These are phyloP conservation scores for Ichneumoninae sp. DNA, from an alignment of 2,888 invertebrate species.

Conservation along the genomic window DNA sequence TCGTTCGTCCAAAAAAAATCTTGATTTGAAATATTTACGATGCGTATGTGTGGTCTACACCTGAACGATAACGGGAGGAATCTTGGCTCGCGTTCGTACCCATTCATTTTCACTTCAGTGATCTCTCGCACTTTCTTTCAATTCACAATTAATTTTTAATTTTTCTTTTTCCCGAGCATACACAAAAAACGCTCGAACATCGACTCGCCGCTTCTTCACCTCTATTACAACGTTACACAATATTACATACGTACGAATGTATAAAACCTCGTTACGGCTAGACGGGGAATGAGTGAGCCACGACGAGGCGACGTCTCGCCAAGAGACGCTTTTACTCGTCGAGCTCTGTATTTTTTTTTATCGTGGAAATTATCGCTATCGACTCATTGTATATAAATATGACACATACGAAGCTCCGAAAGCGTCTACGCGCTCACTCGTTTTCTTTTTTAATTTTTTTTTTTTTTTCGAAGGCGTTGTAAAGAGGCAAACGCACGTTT, in stretches of 20 bases:
- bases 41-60: constrained; percentile 7
- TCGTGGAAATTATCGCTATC: constrained; percentile 42
- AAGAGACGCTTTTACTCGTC: constrained; percentile 35
- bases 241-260: constrained; percentile 83
- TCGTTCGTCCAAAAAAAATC: constrained; percentile 38
- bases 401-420: constrained; percentile 62
- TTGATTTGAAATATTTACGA: background rate
- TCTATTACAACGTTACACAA: constrained; percentile 79
- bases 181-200: constrained; percentile 52
- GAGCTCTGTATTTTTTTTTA: constrained; percentile 40
- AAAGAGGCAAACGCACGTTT: constrained; percentile 11
- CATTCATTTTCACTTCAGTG: background rate
- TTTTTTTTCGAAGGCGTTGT: constrained; percentile 20
- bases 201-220: constrained; percentile 65
- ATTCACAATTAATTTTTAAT: constrained; percentile 20
- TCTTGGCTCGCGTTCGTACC: constrained; percentile 33
- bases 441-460: background rate
- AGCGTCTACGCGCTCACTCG: constrained; percentile 58
- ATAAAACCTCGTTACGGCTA: constrained; percentile 83
- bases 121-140: constrained; percentile 10
- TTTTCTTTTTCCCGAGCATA: constrained; percentile 43
- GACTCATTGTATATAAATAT: constrained; percentile 57
- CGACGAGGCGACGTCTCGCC: constrained; percentile 38
- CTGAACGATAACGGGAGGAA: constrained; percentile 38
- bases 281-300: constrained; percentile 66